Evolutionary conservation across 2,888 invertebrate genomes (phyloP), one percentile per base, ranked within the genome.

Genomic region (Gastrophysa polygoni): DNA sequence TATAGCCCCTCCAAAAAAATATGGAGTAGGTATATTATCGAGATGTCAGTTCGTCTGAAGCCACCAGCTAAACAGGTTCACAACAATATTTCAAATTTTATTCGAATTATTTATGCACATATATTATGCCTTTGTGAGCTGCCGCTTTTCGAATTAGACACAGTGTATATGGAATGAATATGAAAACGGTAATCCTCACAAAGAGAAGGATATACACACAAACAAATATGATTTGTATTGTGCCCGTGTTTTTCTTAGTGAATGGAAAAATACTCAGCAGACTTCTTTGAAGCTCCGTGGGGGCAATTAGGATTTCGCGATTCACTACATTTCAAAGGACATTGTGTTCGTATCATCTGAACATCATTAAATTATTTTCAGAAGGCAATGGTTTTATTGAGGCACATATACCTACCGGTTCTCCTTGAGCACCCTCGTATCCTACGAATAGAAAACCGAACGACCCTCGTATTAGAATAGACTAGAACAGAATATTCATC

Each of bases 101-200:
- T 77, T 73, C 76, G 72, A 72, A 75, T 77, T 75, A 77, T 75
- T 72, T 77, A 77, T 77, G 77, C 75, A 73, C 76, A 77, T 77
- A 77, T 70, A 72, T 76, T 75, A 73, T 63, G 63, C 68, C 74
- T 77, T 75, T 77, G 75, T 77, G 66, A 70, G 71, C 74, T 69
- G 76, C 76, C 76, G 76, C 76, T 72, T 71, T 74, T 71, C 61
- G 65, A 72, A 75, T 75, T 71, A 69, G 73, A 68, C 72, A 74
- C 73, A 72, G 70, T 71, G 64, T 69, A 71, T 70, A 69, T 67
- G 69, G 71, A 69, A 69, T 72, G 73, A 75, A 73, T 74, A 68
- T 74, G 70, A 68, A 73, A 72, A 74, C 71, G 71, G 71, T 73
- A 68, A 71, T 68, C 71, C 66, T 57, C 55, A 71, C 66, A 71